Evolutionary conservation across 2,797 vertebrate species (phyloP).

Genomic region (Spondyliosoma cantharus): DNA sequence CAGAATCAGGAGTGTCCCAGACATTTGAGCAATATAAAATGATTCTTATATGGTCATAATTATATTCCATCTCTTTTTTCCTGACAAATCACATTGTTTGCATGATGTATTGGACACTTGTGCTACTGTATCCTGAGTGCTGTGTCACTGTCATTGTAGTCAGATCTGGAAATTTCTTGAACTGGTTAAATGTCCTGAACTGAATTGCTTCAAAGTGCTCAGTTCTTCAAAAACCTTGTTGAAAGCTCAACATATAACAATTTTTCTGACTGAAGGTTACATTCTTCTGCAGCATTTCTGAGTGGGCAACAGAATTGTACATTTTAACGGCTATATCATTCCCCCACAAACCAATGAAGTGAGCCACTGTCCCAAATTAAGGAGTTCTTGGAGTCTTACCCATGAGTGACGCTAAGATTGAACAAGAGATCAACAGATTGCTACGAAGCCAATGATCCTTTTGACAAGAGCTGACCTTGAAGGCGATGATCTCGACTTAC

Average conservation of each 20-base stretch:
- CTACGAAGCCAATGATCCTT: neutral
- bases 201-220: neutral
- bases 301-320: neutral
- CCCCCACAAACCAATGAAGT: neutral
- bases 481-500: neutral
- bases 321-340: neutral
- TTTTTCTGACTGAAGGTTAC: neutral
- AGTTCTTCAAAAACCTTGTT: neutral
- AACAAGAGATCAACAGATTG: neutral
- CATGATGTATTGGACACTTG: neutral
- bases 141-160: neutral
- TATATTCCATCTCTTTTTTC: neutral
- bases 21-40: neutral
- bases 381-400: neutral
- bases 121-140: neutral
- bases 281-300: no score
- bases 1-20: neutral
- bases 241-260: neutral
- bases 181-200: neutral
- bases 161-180: neutral
- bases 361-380: neutral
- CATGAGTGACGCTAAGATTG: neutral
- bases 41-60: neutral
- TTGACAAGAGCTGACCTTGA: neutral
- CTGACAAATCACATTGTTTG: neutral